Conservation (phyloP, 2,113 vertebrate species). For the Sphyrna mokarran region DNA sequence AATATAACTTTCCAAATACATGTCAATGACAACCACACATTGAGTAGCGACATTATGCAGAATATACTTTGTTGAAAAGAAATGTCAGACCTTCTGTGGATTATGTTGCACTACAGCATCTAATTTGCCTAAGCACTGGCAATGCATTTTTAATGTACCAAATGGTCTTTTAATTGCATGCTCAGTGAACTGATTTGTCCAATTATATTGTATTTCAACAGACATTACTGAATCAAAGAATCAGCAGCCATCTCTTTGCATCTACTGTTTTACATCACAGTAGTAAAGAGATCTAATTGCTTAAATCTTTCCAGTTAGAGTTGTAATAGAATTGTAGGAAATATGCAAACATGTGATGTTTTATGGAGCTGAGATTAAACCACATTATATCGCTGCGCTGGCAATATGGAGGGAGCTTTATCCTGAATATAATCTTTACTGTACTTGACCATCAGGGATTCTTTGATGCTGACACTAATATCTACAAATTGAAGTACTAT, state of each 20-base stretch:
- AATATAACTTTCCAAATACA: neutral
- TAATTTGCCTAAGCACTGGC: constrained; percentile 10
- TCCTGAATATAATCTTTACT: neutral
- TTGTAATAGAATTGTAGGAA: constrained; percentile 14
- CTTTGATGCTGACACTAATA: constrained; percentile 32
- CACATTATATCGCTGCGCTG: neutral
- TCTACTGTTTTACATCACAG: constrained; percentile 23
- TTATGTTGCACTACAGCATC: neutral
- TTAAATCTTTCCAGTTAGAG: constrained; percentile 15
- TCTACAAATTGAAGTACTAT: neutral
- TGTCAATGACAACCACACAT: neutral
- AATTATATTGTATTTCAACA: constrained; percentile 23
- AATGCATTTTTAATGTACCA: constrained; percentile 19
- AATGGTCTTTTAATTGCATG: constrained; percentile 27
- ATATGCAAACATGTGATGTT: constrained; percentile 19
- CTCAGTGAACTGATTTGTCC: constrained; percentile 6
- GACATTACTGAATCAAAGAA: neutral
- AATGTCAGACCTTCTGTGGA: constrained; percentile 22
- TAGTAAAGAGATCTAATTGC: constrained; percentile 21
- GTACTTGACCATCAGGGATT: neutral
- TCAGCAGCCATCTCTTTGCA: neutral
- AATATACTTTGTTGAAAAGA: constrained; percentile 15
- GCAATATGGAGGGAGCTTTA: neutral
- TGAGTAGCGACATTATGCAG: neutral
- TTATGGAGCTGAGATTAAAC: constrained; percentile 27